Evolutionary conservation across 2,797 vertebrate species (phyloP), one percentile per base, ranked within the genome.

Genomic region (Protonibea diacanthus): DNA sequence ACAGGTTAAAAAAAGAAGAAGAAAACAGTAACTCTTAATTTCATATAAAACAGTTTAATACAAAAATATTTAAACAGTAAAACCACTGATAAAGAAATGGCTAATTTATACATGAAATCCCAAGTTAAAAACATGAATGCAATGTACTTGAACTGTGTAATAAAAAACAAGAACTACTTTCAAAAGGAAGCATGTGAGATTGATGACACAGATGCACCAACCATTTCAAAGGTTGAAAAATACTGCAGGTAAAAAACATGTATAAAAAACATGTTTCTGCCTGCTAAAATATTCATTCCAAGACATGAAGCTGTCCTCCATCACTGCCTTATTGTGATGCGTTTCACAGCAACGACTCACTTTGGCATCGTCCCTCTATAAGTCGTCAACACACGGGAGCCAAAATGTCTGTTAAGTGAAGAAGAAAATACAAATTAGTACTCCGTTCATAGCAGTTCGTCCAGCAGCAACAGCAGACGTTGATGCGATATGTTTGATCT

Each of bases 331-430:
- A 59, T 3, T 17, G 12, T 1, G 25, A 48, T 3, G 13, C 5
- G 14, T 67, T 71, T 45, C 15, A 4, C 18, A 58, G 23, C 0
- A 2, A 64, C 48, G 57, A 47, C 25, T 47, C 69, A 40, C 21
- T 83, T 12, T 20, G 27, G n/a, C 25, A 42, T 6, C 17, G 3
- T 33, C 7, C 18, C 25, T 60, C 74, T 84, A 91, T 3, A 90
- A 94, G 86, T 97, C 97, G 1, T 97, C 97, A 0, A 96, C 86
- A 70, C 96, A 96, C 8, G 97, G 97, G 70, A 98, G 95, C 97
- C 97, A 98, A 88, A 98, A 97, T 29, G 95, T 96, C 97, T 98
- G 85, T 69, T n/a, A 59, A 67, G 64, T 70, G 53, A 42, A 80
- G 8, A 60, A 64, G 11, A 47, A 57, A 60, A 27, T 4, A 12